Evolutionary conservation across 1,140 invertebrate species (phyloP), one percentile per base, ranked within the genome.

Genomic region (Drosophila nannoptera): DNA sequence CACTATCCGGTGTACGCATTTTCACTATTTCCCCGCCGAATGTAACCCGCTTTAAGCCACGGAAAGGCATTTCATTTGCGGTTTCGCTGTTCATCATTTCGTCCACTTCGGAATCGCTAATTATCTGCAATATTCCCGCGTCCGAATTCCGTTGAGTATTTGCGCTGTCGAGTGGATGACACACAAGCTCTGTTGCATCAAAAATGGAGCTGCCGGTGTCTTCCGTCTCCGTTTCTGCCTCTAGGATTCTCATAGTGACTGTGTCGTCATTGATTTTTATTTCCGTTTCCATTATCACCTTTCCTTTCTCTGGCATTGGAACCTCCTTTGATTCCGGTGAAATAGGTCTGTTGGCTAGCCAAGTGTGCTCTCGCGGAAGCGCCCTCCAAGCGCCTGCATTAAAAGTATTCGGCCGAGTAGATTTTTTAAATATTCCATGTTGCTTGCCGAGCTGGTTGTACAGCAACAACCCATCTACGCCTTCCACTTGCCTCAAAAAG

Each of bases 21-120:
- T 96, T 96, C 0, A 96, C 93, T 49, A 94, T 92, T 90, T 96
- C 95, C 7, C 95, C 95, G 0, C 95, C 95, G 78, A 96, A 96
- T 32, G 94, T 92, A 1, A 96, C 95, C 75, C 94, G 92, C 82
- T 93, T 92, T 0, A 91, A 88, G 1, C 90, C 90, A 16, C 90
- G 78, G 7, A 91, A 90, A 0, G 91, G 90, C 16, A 91, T 87
- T 40, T 33, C 68, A 0, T 65, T 68, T 8, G 50, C 31, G 2
- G 52, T 52, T 16, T 65, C 36, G 11, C 63, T 60, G 32, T 45
- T 42, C 0, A 72, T 53, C 86, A 74, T 88, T 64, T 93, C 92
- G 38, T 92, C 91, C 1, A 89, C 86, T 42, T 92, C 92, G 5
- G 90, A 91, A 48, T 91, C 91, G 31, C 92, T 91, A 45, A 92